Base-by-base conservation (phyloP, 2,888 invertebrate species). In the Torymus auratus region DNA sequence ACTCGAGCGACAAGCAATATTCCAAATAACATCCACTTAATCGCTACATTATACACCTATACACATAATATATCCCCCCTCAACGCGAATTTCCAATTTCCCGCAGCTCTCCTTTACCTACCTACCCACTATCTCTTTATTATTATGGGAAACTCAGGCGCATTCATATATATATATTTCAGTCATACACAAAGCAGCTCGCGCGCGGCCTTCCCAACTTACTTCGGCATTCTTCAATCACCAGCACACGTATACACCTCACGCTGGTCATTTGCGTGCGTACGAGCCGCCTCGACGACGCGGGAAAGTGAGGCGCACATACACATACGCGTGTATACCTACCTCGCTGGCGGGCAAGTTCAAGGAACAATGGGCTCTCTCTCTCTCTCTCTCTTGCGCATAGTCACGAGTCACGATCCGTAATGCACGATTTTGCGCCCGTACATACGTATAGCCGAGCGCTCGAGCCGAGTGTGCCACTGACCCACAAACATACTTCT, bases 401-500 rank as follows among this genome's bases (percentile, higher is more conserved):
- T 28, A 85, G 86, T 86, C 87, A 86, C 86, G 88, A 88, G 85
- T 85, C 85, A 85, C 86, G 88, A 88, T 88, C 87, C 86, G 86
- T 88, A 88, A 89, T 87, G 87, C 86, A 88, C 85, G 87, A 89
- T 89, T 89, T 88, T 89, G 86, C 61, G 61, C 53, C 55, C 68
- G 55, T 13, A 53, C 20, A 13, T 5, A 13, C 10, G 56, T 5
- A 14, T 53, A 72, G 69, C 56, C 52, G 56, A n/a, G 56, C 69
- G 7, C 4, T 15, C 5, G 73, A 80, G 20, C 20, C 83, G 81
- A 69, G 82, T 80, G 84, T 83, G 88, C 90, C 87, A 90, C 90
- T 91, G 87, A 91, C 90, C 90, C 84, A 89, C 83, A 89, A 90
- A 90, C 90, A 90, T 85, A 90, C 90, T 90, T 64, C 28, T 90